Percentiles rank a stretch among this genome's conserved stretches.
These are phyloP conservation scores for Caenorhabditis macrosperma DNA, from an alignment of 2,888 invertebrate genomes.

Conservation along the genomic window DNA sequence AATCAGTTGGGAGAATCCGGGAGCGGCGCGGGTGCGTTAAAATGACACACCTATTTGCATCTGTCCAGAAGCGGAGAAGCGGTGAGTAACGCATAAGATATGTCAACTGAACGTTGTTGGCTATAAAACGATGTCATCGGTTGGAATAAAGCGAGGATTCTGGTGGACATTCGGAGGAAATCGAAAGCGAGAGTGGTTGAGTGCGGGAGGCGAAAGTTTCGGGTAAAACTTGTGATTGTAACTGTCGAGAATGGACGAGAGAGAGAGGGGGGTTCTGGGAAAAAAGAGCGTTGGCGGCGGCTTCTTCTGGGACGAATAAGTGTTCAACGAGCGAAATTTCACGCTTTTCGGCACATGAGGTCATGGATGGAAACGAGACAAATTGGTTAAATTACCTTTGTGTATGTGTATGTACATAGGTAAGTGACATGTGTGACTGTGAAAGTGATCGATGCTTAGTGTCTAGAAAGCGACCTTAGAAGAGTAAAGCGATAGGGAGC, in stretches of 20 bases:
- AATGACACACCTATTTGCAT: constrained; percentile 12
- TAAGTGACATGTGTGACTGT: constrained; percentile 10
- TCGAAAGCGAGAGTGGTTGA: constrained; percentile 42
- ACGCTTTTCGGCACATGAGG: constrained; percentile 45
- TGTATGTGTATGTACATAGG: constrained; percentile 9
- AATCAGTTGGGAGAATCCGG: constrained; percentile 22
- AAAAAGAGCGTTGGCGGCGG: constrained; percentile 11
- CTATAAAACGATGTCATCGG: constrained; percentile 4
- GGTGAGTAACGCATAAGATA: constrained; percentile 4
- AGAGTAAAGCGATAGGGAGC: too few relatives aligned
- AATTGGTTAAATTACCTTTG: constrained; percentile 47
- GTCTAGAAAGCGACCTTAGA: background rate
- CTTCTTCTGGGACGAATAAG: constrained; percentile 6
- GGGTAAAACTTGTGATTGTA: constrained; percentile 51
- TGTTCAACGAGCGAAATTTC: constrained; percentile 33
- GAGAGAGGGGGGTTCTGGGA: background rate
- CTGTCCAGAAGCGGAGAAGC: background rate
- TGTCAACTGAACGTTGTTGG: constrained; percentile 19
- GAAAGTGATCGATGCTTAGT: constrained; percentile 2
- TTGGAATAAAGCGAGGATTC: background rate
- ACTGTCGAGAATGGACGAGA: constrained; percentile 6
- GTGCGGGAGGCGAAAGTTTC: constrained; percentile 30
- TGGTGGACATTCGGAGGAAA: background rate
- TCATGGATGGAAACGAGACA: constrained; percentile 23
- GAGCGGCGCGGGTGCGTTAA: background rate